A percentile compares a stretch with the other conserved stretches of the same genome.
phyloP scores from a whole-genome alignment of 2,113 vertebrate genomes.

The Oryctolagus cuniculus region mOryCun1.1 NC_091441.1:60048501-60049000 shows the following conservation, averaged over 20 bases:
- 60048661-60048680: rapidly evolving
- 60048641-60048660: not conserved
- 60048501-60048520: not conserved
- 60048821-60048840: not conserved
- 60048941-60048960: not conserved
- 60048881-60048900: not conserved
- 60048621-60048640: not conserved
- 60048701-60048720: not conserved
- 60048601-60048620: not conserved
- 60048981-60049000: not conserved
- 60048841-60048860: not conserved
- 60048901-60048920: not conserved
- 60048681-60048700: not conserved
- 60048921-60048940: not conserved
- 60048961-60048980: not conserved
- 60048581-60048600: not conserved
- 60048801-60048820: not conserved
- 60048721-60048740: not conserved
- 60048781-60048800: not conserved
- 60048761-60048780: not conserved
- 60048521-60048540: not conserved
- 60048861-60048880: not conserved
- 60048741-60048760: not conserved
- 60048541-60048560: not conserved
- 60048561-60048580: conserved; percentile 14